Conservation (phyloP, 2,113 vertebrate species). For the Hippocampus zosterae region DNA sequence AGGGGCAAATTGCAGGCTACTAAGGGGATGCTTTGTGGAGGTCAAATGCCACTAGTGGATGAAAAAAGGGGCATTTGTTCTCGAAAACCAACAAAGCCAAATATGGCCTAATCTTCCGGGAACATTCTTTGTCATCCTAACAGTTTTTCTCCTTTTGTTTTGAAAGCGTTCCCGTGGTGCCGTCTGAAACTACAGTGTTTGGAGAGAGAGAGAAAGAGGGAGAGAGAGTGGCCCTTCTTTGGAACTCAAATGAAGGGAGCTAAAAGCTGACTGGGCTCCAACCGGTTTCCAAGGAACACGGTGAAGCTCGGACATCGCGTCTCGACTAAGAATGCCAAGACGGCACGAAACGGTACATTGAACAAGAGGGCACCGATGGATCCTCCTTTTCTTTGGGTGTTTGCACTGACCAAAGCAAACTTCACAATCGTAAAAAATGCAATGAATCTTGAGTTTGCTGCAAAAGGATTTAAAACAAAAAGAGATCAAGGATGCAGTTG, state of each 20-base stretch:
- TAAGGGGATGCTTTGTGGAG: slow-evolving; percentile 30
- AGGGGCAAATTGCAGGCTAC: background rate
- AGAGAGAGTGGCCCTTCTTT: background rate
- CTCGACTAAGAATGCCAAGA: slow-evolving; percentile 68
- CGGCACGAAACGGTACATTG: slow-evolving; percentile 31
- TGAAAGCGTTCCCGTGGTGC: slow-evolving; percentile 70
- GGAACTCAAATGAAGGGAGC: slow-evolving; percentile 70
- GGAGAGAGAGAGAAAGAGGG: slow-evolving; percentile 36
- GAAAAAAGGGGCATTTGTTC: background rate
- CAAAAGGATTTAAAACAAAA: slow-evolving; percentile 6
- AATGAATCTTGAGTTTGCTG: background rate
- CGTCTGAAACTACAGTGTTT: slow-evolving; percentile 73
- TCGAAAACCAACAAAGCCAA: background rate
- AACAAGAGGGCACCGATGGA: slow-evolving; percentile 20
- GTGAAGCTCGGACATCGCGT: slow-evolving; percentile 50
- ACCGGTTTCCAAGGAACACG: slow-evolving; percentile 76
- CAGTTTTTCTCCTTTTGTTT: slow-evolving; percentile 65
- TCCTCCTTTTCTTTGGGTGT: background rate
- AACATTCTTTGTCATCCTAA: slow-evolving; percentile 2
- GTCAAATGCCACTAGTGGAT: slow-evolving; percentile 16
- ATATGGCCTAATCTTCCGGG: no score
- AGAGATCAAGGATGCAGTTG: background rate
- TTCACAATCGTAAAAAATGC: background rate
- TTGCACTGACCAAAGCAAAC: slow-evolving; percentile 4
- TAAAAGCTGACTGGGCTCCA: slow-evolving; percentile 66